Evolutionary conservation across 2,888 invertebrate species (phyloP), one percentile per base, ranked within the genome.

Genomic region (Luffia ferchaultella): DNA sequence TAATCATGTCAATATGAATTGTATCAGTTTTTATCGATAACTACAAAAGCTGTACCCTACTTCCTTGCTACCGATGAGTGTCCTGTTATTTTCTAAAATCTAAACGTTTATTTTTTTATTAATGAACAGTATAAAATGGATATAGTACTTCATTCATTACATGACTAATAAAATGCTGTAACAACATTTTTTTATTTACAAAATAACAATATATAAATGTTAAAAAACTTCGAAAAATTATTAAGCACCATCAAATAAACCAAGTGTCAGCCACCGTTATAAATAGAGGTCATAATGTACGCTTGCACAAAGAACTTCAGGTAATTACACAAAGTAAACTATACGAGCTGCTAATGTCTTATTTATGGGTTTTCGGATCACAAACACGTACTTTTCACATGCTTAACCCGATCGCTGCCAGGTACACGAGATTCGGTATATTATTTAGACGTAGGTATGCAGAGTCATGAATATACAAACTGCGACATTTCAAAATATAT

Each of bases 281-380:
- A 30, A 30, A 30, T 30, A 30, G 12, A 30, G 30, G 5, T 30
- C 30, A 30, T 30, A 30, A 30, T 7, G 30, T 30, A 30, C 3
- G 30, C 12, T 30, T 12, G 30, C 30, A 30, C 30, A 30, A 30
- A 30, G 30, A 12, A 3, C 5, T 30, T 12, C 30, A 12, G 30
- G 62, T 61, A 73, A 72, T 69, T 72, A 73, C 70, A 71, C 67
- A 67, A 65, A 71, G 62, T 62, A 64, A 59, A 55, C 54, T 58
- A 61, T 71, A 79, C 67, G 78, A 82, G 64, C 73, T 79, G 79
- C 69, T 80, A 80, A 83, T 80, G 73, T 76, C 74, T 71, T 82
- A 82, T 83, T 83, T 83, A 83, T 82, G 76, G 73, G 69, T 68
- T 68, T 68, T 64, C 62, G 64, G 63, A 59, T 65, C 67, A 71